These are phyloP conservation scores for Drosophila paramelanica DNA, from an alignment of 2,888 invertebrate genomes.

Conservation along the genomic window DNA sequence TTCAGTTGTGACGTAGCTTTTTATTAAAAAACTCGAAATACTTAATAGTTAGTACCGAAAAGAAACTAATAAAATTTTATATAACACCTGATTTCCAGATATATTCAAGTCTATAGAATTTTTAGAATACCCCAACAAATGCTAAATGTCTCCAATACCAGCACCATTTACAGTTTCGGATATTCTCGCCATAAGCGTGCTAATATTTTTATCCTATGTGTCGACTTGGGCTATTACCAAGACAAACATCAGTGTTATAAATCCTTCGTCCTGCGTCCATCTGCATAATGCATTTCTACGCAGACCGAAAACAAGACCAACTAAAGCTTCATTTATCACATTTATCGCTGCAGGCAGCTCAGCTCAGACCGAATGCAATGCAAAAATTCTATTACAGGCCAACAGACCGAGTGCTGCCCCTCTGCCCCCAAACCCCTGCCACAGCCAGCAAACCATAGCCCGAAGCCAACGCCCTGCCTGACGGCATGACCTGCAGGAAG, in stretches of 20 bases:
- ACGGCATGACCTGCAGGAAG: slow-evolving; percentile 58
- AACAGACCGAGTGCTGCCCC: slow-evolving; percentile 42
- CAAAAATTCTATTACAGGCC: slow-evolving; percentile 74
- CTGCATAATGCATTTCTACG: slow-evolving; percentile 74
- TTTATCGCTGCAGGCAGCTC: slow-evolving; percentile 72
- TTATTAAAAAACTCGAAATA: too few species aligned
- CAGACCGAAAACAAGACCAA: slow-evolving; percentile 64
- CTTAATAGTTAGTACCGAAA: background rate
- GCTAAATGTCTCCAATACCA: background rate
- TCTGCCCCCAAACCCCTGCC: background rate
- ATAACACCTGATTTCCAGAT: too few species aligned
- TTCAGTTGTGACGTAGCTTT: too few species aligned
- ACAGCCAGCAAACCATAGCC: background rate
- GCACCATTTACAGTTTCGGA: background rate
- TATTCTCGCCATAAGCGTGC: slow-evolving; percentile 31
- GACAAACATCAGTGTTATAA: slow-evolving; percentile 70
- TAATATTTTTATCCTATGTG: slow-evolving; percentile 63
- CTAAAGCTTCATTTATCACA: slow-evolving; percentile 72
- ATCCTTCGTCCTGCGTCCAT: slow-evolving; percentile 66
- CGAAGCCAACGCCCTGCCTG: background rate
- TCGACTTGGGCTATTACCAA: slow-evolving; percentile 70
- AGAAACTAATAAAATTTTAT: too few species aligned
- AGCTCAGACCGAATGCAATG: slow-evolving; percentile 58
- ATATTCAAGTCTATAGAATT: too few species aligned
- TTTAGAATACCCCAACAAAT: background rate